Conservation (phyloP, 2,113 vertebrate species). For the Gnathonemus echidnorhynchus region DNA sequence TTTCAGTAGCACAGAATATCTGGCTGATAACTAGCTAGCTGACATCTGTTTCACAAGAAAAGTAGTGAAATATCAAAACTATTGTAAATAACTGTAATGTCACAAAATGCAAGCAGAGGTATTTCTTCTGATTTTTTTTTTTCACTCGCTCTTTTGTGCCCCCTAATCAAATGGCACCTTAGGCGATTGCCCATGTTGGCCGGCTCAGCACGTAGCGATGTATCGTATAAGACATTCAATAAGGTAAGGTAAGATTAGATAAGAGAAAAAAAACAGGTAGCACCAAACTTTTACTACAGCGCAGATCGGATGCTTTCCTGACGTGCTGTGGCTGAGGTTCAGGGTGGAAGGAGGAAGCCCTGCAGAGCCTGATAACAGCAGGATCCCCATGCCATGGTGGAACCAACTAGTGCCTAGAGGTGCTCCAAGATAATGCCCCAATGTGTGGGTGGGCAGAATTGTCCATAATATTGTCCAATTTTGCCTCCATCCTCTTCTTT, state of each 20-base stretch:
- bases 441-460: background rate
- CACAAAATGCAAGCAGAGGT: background rate
- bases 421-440: background rate
- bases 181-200: background rate
- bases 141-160: background rate
- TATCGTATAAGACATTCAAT: background rate
- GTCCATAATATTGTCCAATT: background rate
- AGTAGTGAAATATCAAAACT: background rate
- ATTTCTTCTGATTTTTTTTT: background rate
- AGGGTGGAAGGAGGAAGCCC: background rate
- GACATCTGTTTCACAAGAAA: background rate
- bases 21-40: background rate
- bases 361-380: background rate
- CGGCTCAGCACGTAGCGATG: background rate
- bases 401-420: background rate
- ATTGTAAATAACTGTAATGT: background rate
- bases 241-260: background rate
- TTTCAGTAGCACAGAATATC: background rate
- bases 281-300: background rate
- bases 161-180: background rate
- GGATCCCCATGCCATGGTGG: background rate
- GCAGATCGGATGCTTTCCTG: background rate
- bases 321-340: background rate
- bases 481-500: background rate
- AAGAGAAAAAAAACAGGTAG: background rate